Evolutionary conservation across 2,797 vertebrate species (phyloP).

Genomic region (Labroides dimidiatus): DNA sequence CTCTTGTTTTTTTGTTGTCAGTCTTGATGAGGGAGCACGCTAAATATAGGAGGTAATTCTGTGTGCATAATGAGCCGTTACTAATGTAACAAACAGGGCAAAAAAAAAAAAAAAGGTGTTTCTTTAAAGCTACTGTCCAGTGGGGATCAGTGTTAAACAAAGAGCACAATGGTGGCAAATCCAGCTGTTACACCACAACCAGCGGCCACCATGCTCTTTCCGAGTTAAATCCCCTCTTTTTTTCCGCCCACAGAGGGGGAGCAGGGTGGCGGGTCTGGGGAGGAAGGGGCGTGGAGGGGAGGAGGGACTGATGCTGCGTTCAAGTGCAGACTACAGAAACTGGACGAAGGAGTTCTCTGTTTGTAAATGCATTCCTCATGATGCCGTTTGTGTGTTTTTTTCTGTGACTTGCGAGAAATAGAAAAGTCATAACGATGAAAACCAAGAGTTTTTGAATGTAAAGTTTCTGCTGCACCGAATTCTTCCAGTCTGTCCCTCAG

Average conservation of each 20-base stretch:
- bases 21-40: conserved; percentile 33
- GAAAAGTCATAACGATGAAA: no score
- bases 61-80: conserved; percentile 48
- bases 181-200: conserved; percentile 68
- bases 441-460: no score
- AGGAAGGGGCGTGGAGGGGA: conserved; percentile 17
- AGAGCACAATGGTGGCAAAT: conserved; percentile 60
- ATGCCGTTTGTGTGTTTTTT: background rate
- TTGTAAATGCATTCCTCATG: background rate
- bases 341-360: conserved; percentile 18
- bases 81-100: conserved; percentile 39
- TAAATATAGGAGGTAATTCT: conserved; percentile 60
- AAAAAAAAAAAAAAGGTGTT: conserved; percentile 21
- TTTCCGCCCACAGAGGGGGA: conserved; percentile 43
- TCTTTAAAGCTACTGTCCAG: conserved; percentile 11
- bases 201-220: conserved; percentile 65
- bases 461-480: no score
- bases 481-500: no score
- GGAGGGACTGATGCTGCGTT: conserved; percentile 55
- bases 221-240: conserved; percentile 67
- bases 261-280: conserved; percentile 22
- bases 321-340: conserved; percentile 27
- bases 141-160: conserved; percentile 39
- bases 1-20: background rate
- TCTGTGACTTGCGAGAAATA: background rate